phyloP scores from a whole-genome alignment of 2,888 invertebrate genomes.

The Lepidochrysops patricia region DNA sequence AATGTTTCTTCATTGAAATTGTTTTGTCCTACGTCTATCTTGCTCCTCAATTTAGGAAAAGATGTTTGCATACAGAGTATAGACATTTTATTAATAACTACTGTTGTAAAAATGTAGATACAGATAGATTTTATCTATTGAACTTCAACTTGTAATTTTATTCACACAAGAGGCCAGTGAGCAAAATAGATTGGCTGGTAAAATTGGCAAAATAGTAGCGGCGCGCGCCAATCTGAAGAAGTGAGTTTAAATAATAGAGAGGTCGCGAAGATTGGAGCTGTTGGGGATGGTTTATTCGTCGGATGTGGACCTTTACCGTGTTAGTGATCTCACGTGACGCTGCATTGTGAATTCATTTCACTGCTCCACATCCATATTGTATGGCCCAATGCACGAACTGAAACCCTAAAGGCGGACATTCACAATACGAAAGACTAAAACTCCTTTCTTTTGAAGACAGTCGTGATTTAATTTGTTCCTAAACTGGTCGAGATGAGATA shows the following conservation, averaged over 20 bases:
- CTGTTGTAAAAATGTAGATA: too few species aligned
- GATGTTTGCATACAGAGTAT: too few species aligned
- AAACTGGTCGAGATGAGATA: too few species aligned
- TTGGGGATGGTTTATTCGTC: constrained; percentile 71
- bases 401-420: too few species aligned
- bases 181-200: constrained; percentile 14
- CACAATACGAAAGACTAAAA: too few species aligned
- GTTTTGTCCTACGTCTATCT: too few species aligned
- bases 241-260: constrained; percentile 70
- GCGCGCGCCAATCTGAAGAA: constrained; percentile 56
- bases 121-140: too few species aligned
- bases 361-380: constrained; percentile 39
- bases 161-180: not conserved
- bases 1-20: too few species aligned
- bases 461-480: too few species aligned
- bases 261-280: constrained; percentile 67
- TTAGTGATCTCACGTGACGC: constrained; percentile 54
- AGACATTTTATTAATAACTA: too few species aligned
- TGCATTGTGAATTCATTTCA: constrained; percentile 65
- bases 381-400: constrained; percentile 27
- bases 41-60: too few species aligned
- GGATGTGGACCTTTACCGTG: constrained; percentile 62
- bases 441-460: too few species aligned
- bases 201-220: constrained; percentile 37
- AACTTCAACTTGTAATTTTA: not conserved